Conservation (phyloP, 2,888 invertebrate species). For the Drosophila basisetae region DNA sequence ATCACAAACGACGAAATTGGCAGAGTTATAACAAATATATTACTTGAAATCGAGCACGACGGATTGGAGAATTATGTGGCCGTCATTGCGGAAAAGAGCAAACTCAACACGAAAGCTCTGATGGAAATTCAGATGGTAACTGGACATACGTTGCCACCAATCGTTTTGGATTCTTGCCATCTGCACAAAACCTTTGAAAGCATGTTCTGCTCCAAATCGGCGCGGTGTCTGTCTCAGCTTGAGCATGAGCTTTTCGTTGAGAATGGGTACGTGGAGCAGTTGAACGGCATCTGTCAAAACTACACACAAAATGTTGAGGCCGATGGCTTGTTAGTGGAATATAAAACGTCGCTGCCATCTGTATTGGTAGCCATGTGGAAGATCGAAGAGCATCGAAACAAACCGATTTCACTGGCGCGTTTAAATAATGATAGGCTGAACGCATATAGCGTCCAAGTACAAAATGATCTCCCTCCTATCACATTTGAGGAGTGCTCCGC, state of each 20-base stretch:
- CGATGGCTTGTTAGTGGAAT: conserved; percentile 15
- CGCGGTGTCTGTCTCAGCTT: conserved; percentile 20
- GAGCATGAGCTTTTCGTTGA: conserved; percentile 15
- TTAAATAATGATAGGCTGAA: conserved; percentile 39
- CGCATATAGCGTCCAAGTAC: conserved; percentile 29
- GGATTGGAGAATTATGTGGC: conserved; percentile 52
- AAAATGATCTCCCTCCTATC: conserved; percentile 46
- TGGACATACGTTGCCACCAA: conserved; percentile 18
- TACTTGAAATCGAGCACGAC: conserved; percentile 45
- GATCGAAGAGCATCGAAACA: conserved; percentile 28
- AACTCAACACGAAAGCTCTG: conserved; percentile 12
- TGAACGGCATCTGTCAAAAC: conserved; percentile 7
- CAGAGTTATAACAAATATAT: conserved; percentile 32
- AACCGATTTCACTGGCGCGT: conserved; percentile 30
- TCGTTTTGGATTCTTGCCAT: conserved; percentile 34
- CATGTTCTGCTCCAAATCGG: conserved; percentile 33
- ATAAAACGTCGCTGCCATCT: conserved; percentile 15
- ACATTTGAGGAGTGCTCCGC: conserved; percentile 41
- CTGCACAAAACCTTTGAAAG: conserved; percentile 22
- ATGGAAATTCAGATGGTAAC: conserved; percentile 20
- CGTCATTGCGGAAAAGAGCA: conserved; percentile 23
- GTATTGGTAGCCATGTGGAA: conserved; percentile 45
- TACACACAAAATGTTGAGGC: conserved; percentile 30
- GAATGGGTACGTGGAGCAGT: conserved; percentile 7
- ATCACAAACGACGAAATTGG: conserved; percentile 34